phyloP scores from a whole-genome alignment of 1,140 invertebrate species.

The Tribolium madens region DNA sequence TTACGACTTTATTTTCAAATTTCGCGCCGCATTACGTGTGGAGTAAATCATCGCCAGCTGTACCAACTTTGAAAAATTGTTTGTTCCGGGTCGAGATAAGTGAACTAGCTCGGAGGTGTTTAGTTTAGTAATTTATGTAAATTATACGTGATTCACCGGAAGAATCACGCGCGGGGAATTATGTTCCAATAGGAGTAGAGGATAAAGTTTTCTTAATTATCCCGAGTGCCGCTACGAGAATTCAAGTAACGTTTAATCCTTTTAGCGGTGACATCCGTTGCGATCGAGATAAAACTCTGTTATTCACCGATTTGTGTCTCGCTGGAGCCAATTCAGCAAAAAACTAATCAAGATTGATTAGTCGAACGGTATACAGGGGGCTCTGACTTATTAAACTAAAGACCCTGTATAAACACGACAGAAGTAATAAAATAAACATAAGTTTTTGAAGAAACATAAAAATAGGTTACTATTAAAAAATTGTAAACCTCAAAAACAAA shows the following conservation, averaged over 20 bases:
- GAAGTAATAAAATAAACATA: too few relatives aligned
- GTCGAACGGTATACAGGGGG: too few relatives aligned
- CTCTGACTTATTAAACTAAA: too few relatives aligned
- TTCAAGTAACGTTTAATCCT: constrained; percentile 26
- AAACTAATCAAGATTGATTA: constrained; percentile 9
- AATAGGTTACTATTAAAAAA: too few relatives aligned
- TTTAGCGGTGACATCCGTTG: constrained; percentile 3
- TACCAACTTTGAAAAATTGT: not conserved
- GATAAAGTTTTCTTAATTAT: constrained; percentile 33
- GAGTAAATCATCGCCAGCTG: not conserved
- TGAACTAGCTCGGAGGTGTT: too few relatives aligned
- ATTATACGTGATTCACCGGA: constrained; percentile 1
- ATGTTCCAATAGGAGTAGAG: not conserved
- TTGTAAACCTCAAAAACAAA: too few relatives aligned
- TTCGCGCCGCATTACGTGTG: not conserved
- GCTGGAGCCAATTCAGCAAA: not conserved
- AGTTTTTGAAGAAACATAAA: too few relatives aligned
- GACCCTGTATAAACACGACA: too few relatives aligned
- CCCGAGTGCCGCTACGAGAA: constrained; percentile 6
- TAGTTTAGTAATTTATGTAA: not conserved
- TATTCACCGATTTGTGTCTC: constrained; percentile 20
- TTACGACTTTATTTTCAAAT: not conserved
- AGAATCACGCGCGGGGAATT: not conserved
- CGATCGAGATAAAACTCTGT: constrained; percentile 12
- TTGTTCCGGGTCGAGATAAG: not conserved